These are phyloP conservation scores for Vipera latastei DNA, from an alignment of 2,797 vertebrate species.

Conservation along the genomic window DNA sequence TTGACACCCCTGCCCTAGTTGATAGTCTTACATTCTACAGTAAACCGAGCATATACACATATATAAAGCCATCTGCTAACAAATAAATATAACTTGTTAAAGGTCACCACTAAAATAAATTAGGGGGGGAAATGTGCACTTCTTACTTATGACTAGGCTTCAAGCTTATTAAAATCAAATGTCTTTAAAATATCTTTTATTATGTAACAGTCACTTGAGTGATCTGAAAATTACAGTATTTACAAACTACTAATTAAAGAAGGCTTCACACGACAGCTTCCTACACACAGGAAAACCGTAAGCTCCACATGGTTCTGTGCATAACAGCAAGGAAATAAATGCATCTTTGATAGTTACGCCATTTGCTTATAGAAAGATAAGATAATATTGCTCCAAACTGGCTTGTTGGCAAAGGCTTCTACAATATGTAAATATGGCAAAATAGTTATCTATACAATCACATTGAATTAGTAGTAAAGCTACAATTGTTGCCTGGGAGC, in stretches of 20 bases:
- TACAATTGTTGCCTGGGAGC: not conserved
- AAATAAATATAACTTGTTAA: conserved; percentile 58
- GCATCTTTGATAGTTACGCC: not conserved
- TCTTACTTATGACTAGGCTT: conserved; percentile 29
- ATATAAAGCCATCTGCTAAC: conserved; percentile 46
- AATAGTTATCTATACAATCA: not conserved
- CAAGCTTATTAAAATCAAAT: not conserved
- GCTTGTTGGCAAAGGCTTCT: not conserved
- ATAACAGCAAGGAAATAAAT: not conserved
- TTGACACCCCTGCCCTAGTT: not conserved
- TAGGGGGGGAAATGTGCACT: conserved; percentile 45
- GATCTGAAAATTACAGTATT: not conserved
- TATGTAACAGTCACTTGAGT: not conserved
- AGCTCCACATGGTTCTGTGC: not conserved
- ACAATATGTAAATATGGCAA: not conserved
- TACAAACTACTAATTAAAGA: not conserved
- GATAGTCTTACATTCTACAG: conserved; percentile 49
- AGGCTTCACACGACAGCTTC: not conserved
- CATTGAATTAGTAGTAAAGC: not conserved
- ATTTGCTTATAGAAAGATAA: not conserved
- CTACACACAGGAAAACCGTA: not conserved
- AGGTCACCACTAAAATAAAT: conserved; percentile 48
- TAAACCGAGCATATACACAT: conserved; percentile 51
- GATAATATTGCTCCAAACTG: not conserved
- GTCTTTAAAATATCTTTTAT: not conserved